A percentile compares a stretch with the other conserved stretches of the same genome.
phyloP scores from a whole-genome alignment of 2,888 invertebrate species.

The Stegophylla sp. region DNA sequence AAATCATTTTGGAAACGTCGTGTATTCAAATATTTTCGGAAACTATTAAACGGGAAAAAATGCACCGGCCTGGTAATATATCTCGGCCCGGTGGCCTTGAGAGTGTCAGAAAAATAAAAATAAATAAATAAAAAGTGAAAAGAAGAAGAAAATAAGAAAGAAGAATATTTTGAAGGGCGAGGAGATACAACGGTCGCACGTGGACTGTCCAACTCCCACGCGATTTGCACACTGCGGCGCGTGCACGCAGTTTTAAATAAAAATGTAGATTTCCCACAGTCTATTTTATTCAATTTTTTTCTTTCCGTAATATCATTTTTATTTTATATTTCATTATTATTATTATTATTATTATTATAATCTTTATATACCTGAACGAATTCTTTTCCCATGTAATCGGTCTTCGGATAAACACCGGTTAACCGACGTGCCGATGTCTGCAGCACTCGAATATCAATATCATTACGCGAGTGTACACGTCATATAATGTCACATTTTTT shows the following conservation, averaged over 20 bases:
- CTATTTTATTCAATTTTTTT: background rate
- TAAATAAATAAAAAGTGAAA: background rate
- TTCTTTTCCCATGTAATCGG: conserved; percentile 30
- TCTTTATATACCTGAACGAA: background rate
- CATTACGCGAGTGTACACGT: conserved; percentile 25
- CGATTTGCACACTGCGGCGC: conserved; percentile 1
- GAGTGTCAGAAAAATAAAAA: conserved; percentile 30
- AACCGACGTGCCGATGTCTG: conserved; percentile 14
- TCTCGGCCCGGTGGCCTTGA: conserved; percentile 39
- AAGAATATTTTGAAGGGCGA: conserved; percentile 14
- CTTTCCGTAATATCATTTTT: no score
- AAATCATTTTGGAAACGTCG: conserved; percentile 21
- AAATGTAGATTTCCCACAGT: conserved; percentile 37
- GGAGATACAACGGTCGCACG: conserved; percentile 13
- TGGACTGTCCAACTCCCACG: conserved; percentile 13
- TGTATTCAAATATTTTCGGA: conserved; percentile 19
- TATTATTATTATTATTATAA: background rate
- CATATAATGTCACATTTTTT: conserved; percentile 19
- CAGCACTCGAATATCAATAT: conserved; percentile 12
- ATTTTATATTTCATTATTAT: background rate
- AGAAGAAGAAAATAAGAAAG: conserved; percentile 2
- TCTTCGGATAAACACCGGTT: background rate
- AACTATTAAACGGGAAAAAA: conserved; percentile 2
- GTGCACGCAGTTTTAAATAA: conserved; percentile 24
- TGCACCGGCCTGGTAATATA: background rate